Conservation (phyloP, 64 coral and sea anemone genomes). For the Pocillopora damicornis region DNA sequence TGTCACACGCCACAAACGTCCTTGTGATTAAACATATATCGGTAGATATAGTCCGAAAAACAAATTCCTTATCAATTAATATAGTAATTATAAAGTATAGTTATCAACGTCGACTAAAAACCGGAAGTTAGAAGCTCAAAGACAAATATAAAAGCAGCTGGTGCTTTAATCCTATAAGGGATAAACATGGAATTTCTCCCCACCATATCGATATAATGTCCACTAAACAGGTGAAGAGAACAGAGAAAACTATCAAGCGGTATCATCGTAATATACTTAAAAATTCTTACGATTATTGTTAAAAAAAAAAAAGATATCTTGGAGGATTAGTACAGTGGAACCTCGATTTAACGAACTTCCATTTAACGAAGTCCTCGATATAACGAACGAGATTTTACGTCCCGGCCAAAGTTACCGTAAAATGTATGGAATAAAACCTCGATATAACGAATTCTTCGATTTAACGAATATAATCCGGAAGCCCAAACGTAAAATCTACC, state of each 20-base stretch:
- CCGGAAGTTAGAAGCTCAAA: background rate
- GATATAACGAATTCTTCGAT: too few species aligned
- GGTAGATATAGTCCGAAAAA: background rate
- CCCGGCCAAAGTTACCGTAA: conserved; percentile 53
- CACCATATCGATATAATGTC: background rate
- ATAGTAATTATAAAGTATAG: background rate
- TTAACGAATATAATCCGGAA: conserved; percentile 50
- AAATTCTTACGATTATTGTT: background rate
- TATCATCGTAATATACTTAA: background rate
- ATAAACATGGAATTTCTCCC: background rate
- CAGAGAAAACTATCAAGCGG: background rate
- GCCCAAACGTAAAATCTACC: conserved; percentile 70
- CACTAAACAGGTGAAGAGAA: background rate
- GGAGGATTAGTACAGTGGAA: background rate
- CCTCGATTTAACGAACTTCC: too few species aligned
- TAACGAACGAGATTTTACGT: background rate
- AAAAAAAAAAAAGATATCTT: background rate
- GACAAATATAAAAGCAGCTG: background rate
- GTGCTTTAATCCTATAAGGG: background rate
- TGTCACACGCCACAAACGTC: too few species aligned
- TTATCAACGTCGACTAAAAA: background rate
- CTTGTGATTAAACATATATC: background rate
- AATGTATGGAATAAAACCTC: conserved; percentile 36
- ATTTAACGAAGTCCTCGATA: too few species aligned
- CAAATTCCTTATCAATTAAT: background rate